phyloP scores from a whole-genome alignment of 2,113 vertebrate genomes.

The Ciconia maguari region DNA sequence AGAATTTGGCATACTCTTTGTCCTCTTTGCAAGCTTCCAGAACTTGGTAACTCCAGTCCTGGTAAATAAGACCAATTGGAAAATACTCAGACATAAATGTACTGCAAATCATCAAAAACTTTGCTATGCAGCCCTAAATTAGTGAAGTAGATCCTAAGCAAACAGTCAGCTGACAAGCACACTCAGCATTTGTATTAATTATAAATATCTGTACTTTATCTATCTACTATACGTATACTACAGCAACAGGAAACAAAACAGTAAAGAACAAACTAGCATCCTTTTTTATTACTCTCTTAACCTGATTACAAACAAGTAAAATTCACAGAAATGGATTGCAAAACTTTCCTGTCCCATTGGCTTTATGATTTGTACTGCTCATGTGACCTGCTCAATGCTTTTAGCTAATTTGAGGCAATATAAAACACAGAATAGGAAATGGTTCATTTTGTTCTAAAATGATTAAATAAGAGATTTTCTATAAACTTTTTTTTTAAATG shows the following conservation, averaged over 20 bases:
- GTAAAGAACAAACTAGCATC: not conserved
- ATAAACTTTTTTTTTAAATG: not conserved
- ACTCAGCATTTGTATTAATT: not conserved
- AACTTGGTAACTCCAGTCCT: not conserved
- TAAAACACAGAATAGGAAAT: not conserved
- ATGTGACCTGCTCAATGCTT: not conserved
- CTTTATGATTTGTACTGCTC: not conserved
- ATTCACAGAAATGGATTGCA: not conserved
- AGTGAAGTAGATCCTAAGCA: not conserved
- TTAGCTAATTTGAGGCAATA: not conserved
- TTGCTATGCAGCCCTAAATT: not conserved
- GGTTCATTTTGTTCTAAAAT: not conserved
- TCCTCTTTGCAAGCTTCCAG: not conserved
- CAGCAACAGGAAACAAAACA: not conserved
- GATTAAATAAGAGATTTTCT: not conserved
- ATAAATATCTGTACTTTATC: not conserved
- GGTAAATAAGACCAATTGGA: not conserved
- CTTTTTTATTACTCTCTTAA: not conserved
- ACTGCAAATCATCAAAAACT: not conserved
- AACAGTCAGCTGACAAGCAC: not conserved
- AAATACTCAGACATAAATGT: not conserved
- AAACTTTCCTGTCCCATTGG: not conserved
- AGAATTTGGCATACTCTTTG: not conserved
- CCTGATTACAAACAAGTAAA: not conserved
- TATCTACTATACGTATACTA: not conserved